Base-by-base conservation (phyloP, 2,113 vertebrate genomes). In the Candoia aspera region DNA sequence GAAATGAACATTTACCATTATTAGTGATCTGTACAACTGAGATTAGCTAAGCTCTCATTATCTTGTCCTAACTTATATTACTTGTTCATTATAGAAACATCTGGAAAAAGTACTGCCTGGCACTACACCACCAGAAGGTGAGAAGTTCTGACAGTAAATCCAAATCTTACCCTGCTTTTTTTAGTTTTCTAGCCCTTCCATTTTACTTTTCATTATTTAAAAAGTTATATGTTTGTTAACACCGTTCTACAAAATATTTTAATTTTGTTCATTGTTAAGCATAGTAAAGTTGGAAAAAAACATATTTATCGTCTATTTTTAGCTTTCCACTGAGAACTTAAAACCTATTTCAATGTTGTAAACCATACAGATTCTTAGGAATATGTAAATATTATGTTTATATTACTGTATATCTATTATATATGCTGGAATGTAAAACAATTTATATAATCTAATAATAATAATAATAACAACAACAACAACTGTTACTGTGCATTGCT, bases 401-500 rank as follows among this genome's bases (percentile, higher is more conserved):
- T 37, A 26, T 59, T 58, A 59, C n/a, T n/a, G n/a, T n/a, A n/a
- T 57, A 83, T 94, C 90, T 94, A n/a, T 88, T 91, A 90, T 93
- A 91, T 55, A 12, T 3, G 85, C 86, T 85, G 93, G 84, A 92
- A 87, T 95, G 62, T 46, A 91, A 95, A 89, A 93, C 86, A 4
- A 12, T 24, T 58, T 62, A n/a, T 54, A 94, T 10, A 95, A 86
- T 90, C n/a, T n/a, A n/a, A 73, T 68, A 92, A 91, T 89, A 94
- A 94, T 90, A 95, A 59, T 3, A 55, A 17, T 93, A 92, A 79
- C 91, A 92, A 93, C 88, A 33, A 93, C 90, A 94, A 94, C 95
- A 55, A 92, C 94, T 95, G 42, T 90, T 95, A 96, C 92, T 94
- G 90, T 90, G 91, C 57, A 93, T 88, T 97, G 58, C n/a, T 60